Conservation (phyloP, 2,797 vertebrate genomes). For the Acanthurus tractus region DNA sequence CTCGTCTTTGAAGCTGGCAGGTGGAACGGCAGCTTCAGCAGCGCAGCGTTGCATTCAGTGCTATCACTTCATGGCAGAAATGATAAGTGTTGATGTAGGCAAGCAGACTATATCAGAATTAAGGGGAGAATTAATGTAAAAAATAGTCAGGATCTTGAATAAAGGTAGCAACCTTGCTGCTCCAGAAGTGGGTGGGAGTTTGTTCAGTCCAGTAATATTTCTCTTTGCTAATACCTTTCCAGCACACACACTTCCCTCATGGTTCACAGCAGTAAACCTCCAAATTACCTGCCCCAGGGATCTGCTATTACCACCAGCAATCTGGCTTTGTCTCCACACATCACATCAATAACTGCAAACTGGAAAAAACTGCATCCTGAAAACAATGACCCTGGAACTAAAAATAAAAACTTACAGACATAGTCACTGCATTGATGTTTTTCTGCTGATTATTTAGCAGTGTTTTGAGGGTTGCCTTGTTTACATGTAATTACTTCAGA, state of each 20-base stretch:
- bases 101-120: conserved; percentile 10
- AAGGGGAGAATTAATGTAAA: conserved; percentile 1
- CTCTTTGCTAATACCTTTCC: conserved; percentile 32
- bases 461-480: neutral
- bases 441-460: neutral
- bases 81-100: conserved; percentile 6
- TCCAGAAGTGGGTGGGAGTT: neutral
- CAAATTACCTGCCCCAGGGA: conserved; percentile 32
- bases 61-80: conserved; percentile 23
- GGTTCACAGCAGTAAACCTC: conserved; percentile 48
- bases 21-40: conserved; percentile 49
- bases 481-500: neutral
- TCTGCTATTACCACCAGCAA: conserved; percentile 24
- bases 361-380: conserved; percentile 22
- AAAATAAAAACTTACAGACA: neutral
- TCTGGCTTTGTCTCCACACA: neutral
- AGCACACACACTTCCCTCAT: conserved; percentile 1
- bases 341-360: conserved; percentile 41
- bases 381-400: conserved; percentile 17
- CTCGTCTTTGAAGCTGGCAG: conserved; percentile 61
- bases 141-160: conserved; percentile 12
- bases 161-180: conserved; percentile 2
- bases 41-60: conserved; percentile 7
- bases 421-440: neutral
- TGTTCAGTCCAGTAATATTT: conserved; percentile 18